phyloP scores from a whole-genome alignment of 2,797 vertebrate species.

The Siniperca undulata region DNA sequence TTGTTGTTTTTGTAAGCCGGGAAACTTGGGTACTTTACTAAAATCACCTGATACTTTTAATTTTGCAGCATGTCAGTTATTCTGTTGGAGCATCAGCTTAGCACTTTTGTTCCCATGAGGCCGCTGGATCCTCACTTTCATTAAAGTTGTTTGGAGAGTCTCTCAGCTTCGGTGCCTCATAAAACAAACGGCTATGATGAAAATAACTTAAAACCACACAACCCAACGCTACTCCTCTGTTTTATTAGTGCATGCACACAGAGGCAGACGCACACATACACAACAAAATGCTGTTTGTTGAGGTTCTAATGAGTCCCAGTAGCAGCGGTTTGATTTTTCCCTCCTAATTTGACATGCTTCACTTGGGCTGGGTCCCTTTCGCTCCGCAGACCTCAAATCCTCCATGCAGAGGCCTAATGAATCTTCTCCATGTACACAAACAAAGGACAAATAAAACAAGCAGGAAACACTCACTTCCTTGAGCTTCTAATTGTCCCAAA shows the following conservation, averaged over 20 bases:
- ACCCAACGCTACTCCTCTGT: conserved; percentile 49
- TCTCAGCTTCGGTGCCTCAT: conserved; percentile 78
- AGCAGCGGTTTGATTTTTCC: conserved; percentile 74
- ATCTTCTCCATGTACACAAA: conserved; percentile 75
- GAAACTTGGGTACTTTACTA: conserved; percentile 62
- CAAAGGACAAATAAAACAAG: conserved; percentile 74
- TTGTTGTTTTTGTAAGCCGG: conserved; percentile 35
- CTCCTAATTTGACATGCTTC: conserved; percentile 87
- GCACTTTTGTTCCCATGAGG: conserved; percentile 64
- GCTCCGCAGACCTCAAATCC: conserved; percentile 79
- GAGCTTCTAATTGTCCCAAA: conserved; percentile 77
- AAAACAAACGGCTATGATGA: conserved; percentile 88
- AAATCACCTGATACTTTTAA: conserved; percentile 72
- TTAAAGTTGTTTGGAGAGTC: conserved; percentile 82
- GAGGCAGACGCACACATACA: conserved; percentile 57
- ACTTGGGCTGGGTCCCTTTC: conserved; percentile 77
- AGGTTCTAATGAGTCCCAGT: conserved; percentile 86
- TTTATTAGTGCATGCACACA: conserved; percentile 67
- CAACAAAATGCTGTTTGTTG: conserved; percentile 76
- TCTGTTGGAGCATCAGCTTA: conserved; percentile 57
- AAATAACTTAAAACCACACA: conserved; percentile 86
- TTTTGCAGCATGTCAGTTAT: conserved; percentile 61
- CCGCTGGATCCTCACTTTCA: conserved; percentile 71
- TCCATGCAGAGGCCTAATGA: conserved; percentile 80
- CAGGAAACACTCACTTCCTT: conserved; percentile 65